Evolutionary conservation across 2,113 vertebrate species (phyloP).

Genomic region (Chloroceryle aenea): DNA sequence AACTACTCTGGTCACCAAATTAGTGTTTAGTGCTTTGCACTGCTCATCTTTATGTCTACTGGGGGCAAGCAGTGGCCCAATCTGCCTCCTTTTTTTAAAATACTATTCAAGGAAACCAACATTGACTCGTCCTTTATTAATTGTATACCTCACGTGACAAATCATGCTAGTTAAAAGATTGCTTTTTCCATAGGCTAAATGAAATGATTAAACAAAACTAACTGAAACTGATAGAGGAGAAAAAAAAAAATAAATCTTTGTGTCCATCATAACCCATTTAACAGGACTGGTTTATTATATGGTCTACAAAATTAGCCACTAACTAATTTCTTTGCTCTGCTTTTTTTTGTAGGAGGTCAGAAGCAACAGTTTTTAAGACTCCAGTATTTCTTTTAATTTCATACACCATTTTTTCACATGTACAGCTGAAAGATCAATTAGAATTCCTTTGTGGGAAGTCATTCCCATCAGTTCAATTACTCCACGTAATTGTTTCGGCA

Average conservation of each 20-base stretch:
- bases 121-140: not conserved
- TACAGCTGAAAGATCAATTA: constrained; percentile 2
- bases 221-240: not conserved
- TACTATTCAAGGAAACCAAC: not conserved
- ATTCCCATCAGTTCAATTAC: constrained; percentile 19
- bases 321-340: not conserved
- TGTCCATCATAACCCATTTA: not conserved
- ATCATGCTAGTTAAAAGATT: not conserved
- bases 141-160: not conserved
- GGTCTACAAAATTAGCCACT: not conserved
- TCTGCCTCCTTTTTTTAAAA: not conserved
- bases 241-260: not conserved
- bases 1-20: not conserved
- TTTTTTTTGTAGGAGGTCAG: not conserved
- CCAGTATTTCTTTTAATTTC: not conserved
- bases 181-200: not conserved
- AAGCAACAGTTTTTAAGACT: not conserved
- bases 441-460: not conserved
- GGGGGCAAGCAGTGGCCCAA: not conserved
- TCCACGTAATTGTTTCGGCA: constrained; percentile 23
- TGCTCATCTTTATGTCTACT: not conserved
- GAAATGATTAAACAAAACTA: not conserved
- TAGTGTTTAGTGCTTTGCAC: not conserved
- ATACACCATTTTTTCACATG: not conserved
- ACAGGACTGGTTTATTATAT: not conserved